Evolutionary conservation across 2,888 invertebrate genomes (phyloP).

Genomic region (Drosophila kanekoi): DNA sequence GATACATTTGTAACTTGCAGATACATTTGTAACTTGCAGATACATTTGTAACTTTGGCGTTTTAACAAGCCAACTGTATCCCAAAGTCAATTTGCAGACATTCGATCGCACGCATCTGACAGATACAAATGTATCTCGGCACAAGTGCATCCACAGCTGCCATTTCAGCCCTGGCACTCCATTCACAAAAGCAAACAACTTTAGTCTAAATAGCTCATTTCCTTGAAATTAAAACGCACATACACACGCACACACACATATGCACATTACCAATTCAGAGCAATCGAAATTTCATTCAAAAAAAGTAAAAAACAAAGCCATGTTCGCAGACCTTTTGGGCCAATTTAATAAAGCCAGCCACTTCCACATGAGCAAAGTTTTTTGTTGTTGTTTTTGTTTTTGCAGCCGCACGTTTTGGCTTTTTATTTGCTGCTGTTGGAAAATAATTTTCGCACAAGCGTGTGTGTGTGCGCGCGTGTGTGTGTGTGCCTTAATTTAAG

Average conservation of each 20-base stretch:
- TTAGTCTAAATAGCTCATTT: slow-evolving; percentile 71
- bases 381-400: slow-evolving; percentile 33
- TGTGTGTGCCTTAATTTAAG: slow-evolving; percentile 77
- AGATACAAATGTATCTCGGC: slow-evolving; percentile 19
- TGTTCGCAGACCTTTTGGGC: slow-evolving; percentile 55
- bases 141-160: slow-evolving; percentile 36
- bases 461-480: slow-evolving; percentile 57
- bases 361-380: slow-evolving; percentile 57
- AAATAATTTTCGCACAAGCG: slow-evolving; percentile 72
- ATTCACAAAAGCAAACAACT: slow-evolving; percentile 51
- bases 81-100: not conserved
- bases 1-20: slow-evolving; percentile 3
- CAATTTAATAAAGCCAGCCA: slow-evolving; percentile 63
- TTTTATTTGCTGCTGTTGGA: slow-evolving; percentile 76
- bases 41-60: slow-evolving; percentile 9
- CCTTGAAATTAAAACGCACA: slow-evolving; percentile 66
- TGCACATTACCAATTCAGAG: slow-evolving; percentile 7
- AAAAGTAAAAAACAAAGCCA: slow-evolving; percentile 18
- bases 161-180: slow-evolving; percentile 46
- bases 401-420: slow-evolving; percentile 71
- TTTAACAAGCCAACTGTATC: not conserved
- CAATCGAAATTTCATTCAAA: slow-evolving; percentile 60
- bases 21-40: slow-evolving; percentile 4
- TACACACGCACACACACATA: slow-evolving; percentile 17
- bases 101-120: not conserved